These are phyloP conservation scores for Leuctra nigra DNA, from an alignment of 2,888 invertebrate species.

Conservation along the genomic window DNA sequence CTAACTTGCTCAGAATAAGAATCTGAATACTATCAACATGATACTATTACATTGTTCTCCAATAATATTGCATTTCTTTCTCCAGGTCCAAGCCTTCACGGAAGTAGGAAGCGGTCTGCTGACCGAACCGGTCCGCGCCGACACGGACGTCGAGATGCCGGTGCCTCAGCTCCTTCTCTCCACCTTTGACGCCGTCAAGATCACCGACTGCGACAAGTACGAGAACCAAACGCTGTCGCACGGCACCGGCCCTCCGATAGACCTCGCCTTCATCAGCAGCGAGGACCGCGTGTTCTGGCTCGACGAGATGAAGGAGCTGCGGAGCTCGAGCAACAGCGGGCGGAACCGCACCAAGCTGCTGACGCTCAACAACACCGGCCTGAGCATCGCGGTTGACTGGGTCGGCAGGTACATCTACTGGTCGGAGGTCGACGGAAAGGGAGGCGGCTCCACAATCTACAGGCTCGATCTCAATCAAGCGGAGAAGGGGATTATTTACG, in stretches of 20 bases:
- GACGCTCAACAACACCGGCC: conserved; percentile 50
- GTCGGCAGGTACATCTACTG: conserved; percentile 77
- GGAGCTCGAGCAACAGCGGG: conserved; percentile 53
- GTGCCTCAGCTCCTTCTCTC: conserved; percentile 73
- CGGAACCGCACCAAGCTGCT: conserved; percentile 42
- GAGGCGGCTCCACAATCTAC: conserved; percentile 48
- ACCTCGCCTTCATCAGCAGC: conserved; percentile 59
- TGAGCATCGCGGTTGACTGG: conserved; percentile 80
- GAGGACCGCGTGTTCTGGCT: conserved; percentile 78
- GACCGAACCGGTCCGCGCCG: conserved; percentile 56
- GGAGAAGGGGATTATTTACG: conserved; percentile 40
- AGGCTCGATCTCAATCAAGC: conserved; percentile 59
- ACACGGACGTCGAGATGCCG: conserved; percentile 66
- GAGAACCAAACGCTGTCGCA: conserved; percentile 48
- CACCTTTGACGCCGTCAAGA: conserved; percentile 62
- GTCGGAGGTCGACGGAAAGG: conserved; percentile 54
- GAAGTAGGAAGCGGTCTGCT: conserved; percentile 63
- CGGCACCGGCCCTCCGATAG: conserved; percentile 60
- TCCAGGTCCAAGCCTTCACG: conserved; percentile 65
- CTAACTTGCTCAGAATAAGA: no score
- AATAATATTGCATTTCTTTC: conserved; percentile 28
- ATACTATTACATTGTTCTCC: no score
- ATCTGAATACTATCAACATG: no score
- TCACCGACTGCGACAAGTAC: conserved; percentile 69
- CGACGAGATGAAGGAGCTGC: conserved; percentile 65